These are phyloP conservation scores for Euclidia mi DNA, from an alignment of 2,888 invertebrate species.

Conservation along the genomic window DNA sequence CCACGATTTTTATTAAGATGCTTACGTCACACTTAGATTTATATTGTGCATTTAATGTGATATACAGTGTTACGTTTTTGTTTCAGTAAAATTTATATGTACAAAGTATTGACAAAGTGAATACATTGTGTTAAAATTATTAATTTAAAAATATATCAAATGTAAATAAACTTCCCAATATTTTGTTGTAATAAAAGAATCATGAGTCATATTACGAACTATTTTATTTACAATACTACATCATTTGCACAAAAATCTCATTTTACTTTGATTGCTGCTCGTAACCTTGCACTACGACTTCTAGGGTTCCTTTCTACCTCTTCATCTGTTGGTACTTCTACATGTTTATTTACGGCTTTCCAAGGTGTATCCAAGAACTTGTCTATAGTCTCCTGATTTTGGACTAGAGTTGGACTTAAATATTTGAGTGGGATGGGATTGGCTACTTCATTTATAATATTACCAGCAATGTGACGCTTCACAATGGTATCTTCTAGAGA, in stretches of 20 bases:
- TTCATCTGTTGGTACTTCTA: constrained; percentile 92
- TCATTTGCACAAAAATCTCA: constrained; percentile 59
- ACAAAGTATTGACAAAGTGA: no score
- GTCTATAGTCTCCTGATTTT: constrained; percentile 91
- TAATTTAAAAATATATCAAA: background rate
- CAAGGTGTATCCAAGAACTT: constrained; percentile 92
- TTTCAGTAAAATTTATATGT: no score
- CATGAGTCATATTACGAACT: background rate
- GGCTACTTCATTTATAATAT: constrained; percentile 92
- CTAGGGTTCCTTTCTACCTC: constrained; percentile 95
- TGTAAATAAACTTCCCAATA: background rate
- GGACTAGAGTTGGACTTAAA: constrained; percentile 90
- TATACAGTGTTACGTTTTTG: no score
- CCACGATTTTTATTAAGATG: constrained; percentile 1
- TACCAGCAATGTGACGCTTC: constrained; percentile 96
- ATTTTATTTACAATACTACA: constrained; percentile 47
- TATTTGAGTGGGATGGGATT: constrained; percentile 94
- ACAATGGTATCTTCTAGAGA: constrained; percentile 98
- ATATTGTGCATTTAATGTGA: no score
- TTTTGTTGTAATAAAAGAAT: background rate
- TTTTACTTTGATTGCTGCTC: constrained; percentile 94
- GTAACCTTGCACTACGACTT: constrained; percentile 96
- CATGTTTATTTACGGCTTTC: constrained; percentile 95
- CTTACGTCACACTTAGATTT: constrained; percentile 10
- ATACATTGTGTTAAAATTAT: no score